Evolutionary conservation across 2,113 vertebrate genomes (phyloP).

Genomic region (Catagonus wagneri): DNA sequence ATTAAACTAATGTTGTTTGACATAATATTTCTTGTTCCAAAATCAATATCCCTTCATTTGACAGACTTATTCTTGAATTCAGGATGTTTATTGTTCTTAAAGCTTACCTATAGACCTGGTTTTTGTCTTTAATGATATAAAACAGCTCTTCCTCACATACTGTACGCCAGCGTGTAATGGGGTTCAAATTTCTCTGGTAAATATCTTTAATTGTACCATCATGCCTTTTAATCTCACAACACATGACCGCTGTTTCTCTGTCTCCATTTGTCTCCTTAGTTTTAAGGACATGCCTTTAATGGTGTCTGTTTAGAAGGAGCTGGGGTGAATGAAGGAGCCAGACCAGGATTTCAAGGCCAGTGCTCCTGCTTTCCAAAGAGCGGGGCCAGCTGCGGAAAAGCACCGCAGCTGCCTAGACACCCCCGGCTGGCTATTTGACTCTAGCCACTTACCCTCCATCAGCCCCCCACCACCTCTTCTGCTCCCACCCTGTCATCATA

Average conservation of each 20-base stretch:
- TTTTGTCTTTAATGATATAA: constrained; percentile 92
- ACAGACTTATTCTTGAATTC: constrained; percentile 90
- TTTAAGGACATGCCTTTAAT: constrained; percentile 58
- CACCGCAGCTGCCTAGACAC: rapidly evolving
- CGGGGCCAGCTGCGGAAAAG: neutral
- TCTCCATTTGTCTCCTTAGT: constrained; percentile 75
- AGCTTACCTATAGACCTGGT: constrained; percentile 93
- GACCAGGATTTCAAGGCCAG: neutral
- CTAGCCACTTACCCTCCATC: neutral
- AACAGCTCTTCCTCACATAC: constrained; percentile 88
- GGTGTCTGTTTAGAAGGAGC: constrained; percentile 48
- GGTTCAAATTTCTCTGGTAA: constrained; percentile 90
- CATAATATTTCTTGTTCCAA: constrained; percentile 91
- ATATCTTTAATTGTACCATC: constrained; percentile 90
- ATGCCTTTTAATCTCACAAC: constrained; percentile 85
- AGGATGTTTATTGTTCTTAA: constrained; percentile 93
- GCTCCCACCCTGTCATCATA: neutral
- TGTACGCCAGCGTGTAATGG: constrained; percentile 86
- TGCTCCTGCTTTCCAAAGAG: neutral
- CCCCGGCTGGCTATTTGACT: too few relatives aligned
- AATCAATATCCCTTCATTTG: constrained; percentile 92
- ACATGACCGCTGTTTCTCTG: constrained; percentile 72
- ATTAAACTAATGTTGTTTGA: constrained; percentile 93
- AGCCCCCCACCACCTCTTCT: neutral
- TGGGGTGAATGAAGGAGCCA: constrained; percentile 29